Conservation (phyloP, 2,113 vertebrate species). For the Lamprotornis superbus region DNA sequence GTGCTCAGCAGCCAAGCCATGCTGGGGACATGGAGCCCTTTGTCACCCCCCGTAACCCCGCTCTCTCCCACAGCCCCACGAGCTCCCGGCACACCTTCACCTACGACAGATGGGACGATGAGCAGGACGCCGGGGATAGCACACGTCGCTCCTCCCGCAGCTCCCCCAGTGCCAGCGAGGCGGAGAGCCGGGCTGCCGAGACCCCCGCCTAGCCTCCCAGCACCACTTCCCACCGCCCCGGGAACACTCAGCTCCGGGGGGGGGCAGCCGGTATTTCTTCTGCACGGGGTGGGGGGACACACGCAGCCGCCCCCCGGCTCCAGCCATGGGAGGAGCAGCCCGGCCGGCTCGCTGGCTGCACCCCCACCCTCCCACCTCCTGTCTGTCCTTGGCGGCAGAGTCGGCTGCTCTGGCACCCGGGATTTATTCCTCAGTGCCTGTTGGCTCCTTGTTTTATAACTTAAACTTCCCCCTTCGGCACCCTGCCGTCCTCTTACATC, state of each 20-base stretch:
- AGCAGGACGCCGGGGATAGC: conserved; percentile 73
- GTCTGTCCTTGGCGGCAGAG: not conserved
- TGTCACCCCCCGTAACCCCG: not conserved
- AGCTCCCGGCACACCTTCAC: conserved; percentile 76
- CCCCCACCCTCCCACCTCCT: not conserved
- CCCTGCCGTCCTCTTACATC: not conserved
- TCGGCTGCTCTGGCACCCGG: not conserved
- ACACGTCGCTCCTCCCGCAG: conserved; percentile 70
- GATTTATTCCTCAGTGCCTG: conserved; percentile 70
- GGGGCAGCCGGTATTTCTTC: not conserved
- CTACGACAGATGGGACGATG: conserved; percentile 85
- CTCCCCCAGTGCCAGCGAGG: conserved; percentile 79
- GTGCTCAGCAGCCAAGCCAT: not conserved
- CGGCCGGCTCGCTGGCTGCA: conserved; percentile 22
- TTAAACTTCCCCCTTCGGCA: conserved; percentile 45
- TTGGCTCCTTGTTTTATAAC: conserved; percentile 69
- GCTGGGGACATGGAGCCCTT: not conserved
- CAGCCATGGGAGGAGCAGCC: not conserved
- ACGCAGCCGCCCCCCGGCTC: not conserved
- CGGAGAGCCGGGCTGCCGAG: conserved; percentile 76
- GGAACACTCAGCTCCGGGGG: not conserved
- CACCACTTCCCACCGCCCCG: not conserved
- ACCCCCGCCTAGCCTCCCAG: conserved; percentile 51
- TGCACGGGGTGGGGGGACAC: not conserved
- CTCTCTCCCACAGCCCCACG: conserved; percentile 78